Evolutionary conservation across 2,797 vertebrate species (phyloP).

Genomic region (Aythya fuligula): DNA sequence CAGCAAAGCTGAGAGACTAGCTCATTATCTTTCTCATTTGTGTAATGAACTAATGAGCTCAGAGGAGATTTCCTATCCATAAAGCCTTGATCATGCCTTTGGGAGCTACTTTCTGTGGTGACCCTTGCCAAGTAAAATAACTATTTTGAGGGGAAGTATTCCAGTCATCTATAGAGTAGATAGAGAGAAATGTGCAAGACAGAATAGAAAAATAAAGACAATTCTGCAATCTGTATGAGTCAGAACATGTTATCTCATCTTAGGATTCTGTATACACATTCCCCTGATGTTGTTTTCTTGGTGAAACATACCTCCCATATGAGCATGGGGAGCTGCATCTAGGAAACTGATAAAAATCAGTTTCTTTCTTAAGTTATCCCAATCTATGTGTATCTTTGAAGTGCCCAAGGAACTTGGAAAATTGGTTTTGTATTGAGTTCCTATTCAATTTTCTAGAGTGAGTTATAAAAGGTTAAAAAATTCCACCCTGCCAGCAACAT

Average conservation of each 20-base stretch:
- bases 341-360: background rate
- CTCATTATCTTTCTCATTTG: background rate
- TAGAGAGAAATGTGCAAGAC: background rate
- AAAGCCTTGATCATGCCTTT: background rate
- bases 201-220: background rate
- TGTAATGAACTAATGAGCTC: background rate
- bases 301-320: background rate
- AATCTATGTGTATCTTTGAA: background rate
- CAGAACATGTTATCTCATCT: background rate
- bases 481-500: background rate
- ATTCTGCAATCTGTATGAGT: background rate
- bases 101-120: background rate
- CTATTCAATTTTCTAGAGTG: background rate
- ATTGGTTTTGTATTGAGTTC: background rate
- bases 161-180: background rate
- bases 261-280: background rate
- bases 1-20: background rate
- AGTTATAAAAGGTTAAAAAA: background rate
- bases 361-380: background rate
- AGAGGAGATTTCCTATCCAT: background rate
- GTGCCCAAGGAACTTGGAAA: background rate
- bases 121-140: background rate
- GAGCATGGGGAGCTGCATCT: background rate
- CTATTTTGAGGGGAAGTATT: background rate
- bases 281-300: background rate